Percentiles rank a stretch among this genome's conserved stretches.
phyloP scores from a whole-genome alignment of 2,888 invertebrate genomes.

The Eupithecia inturbata region DNA sequence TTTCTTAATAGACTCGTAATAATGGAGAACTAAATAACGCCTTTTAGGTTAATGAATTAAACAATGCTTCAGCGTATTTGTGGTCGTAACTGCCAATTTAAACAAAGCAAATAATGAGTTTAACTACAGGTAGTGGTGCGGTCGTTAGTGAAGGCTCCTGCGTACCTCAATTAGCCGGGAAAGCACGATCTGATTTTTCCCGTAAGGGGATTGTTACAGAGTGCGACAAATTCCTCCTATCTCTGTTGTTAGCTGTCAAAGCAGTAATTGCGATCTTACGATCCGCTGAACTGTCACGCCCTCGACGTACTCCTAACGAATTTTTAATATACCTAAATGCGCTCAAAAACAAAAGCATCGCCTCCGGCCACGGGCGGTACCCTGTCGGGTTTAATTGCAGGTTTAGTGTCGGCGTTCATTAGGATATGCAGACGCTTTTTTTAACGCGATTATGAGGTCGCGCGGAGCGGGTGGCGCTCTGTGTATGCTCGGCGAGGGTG shows the following conservation, averaged over 20 bases:
- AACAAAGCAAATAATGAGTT: constrained; percentile 58
- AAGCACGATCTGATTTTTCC: constrained; percentile 63
- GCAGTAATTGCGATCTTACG: constrained; percentile 76
- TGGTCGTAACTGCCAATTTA: constrained; percentile 41
- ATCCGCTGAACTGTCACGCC: constrained; percentile 71
- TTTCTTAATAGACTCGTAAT: constrained; percentile 41
- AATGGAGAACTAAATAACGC: constrained; percentile 33
- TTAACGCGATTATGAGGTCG: constrained; percentile 82
- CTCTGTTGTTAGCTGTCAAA: constrained; percentile 63
- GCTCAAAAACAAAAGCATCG: constrained; percentile 67
- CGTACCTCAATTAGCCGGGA: constrained; percentile 67
- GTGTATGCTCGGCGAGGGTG: constrained; percentile 58
- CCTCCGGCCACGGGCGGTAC: constrained; percentile 56
- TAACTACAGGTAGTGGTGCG: constrained; percentile 57
- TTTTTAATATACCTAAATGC: constrained; percentile 73
- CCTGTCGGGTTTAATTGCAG: constrained; percentile 75
- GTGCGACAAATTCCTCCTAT: constrained; percentile 56
- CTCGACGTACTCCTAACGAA: constrained; percentile 67
- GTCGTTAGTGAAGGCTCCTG: constrained; percentile 61
- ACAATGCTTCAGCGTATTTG: constrained; percentile 38
- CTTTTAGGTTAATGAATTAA: constrained; percentile 43
- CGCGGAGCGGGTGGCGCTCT: constrained; percentile 43
- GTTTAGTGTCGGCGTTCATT: constrained; percentile 78
- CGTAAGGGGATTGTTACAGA: constrained; percentile 65
- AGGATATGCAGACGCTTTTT: constrained; percentile 80